phyloP scores from a whole-genome alignment of 2,888 invertebrate genomes.

The Oscheius myriophilus region DNA sequence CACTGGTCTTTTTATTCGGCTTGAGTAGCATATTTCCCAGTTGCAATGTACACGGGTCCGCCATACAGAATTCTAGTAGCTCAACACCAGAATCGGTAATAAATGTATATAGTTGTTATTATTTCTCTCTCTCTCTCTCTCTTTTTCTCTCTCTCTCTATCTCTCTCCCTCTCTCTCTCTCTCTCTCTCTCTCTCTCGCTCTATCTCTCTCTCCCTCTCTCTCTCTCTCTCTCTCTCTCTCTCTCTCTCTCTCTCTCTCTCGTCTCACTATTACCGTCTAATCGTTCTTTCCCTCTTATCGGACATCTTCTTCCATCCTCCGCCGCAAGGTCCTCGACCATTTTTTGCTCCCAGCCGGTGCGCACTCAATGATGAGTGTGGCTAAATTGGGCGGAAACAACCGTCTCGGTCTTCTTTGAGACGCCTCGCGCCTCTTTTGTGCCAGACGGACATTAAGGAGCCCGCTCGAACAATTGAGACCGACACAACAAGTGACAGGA shows the following conservation, averaged over 20 bases:
- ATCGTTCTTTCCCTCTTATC: neutral
- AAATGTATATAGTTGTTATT: too few species aligned
- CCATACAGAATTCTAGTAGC: too few species aligned
- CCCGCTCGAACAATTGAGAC: conserved; percentile 15
- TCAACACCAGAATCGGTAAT: too few species aligned
- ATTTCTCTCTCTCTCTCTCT: neutral
- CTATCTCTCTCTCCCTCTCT: neutral
- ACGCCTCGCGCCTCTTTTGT: conserved; percentile 18
- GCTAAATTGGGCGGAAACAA: conserved; percentile 27
- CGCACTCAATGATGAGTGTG: too few species aligned
- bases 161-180: neutral
- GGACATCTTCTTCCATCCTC: too few species aligned
- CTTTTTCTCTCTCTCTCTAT: neutral
- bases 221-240: neutral
- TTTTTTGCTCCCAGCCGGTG: too few species aligned
- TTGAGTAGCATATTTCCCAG: too few species aligned
- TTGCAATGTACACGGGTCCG: too few species aligned
- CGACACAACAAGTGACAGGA: neutral
- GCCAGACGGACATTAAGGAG: conserved; percentile 4
- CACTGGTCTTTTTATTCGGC: too few species aligned
- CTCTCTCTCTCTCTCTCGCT: neutral
- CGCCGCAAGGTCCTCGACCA: too few species aligned
- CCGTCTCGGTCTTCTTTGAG: conserved; percentile 9
- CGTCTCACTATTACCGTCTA: too few species aligned
- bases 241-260: neutral